Percentiles rank a stretch among this genome's conserved stretches.
phyloP scores from a whole-genome alignment of 2,797 vertebrate genomes.

The Poeciliopsis infans region DNA sequence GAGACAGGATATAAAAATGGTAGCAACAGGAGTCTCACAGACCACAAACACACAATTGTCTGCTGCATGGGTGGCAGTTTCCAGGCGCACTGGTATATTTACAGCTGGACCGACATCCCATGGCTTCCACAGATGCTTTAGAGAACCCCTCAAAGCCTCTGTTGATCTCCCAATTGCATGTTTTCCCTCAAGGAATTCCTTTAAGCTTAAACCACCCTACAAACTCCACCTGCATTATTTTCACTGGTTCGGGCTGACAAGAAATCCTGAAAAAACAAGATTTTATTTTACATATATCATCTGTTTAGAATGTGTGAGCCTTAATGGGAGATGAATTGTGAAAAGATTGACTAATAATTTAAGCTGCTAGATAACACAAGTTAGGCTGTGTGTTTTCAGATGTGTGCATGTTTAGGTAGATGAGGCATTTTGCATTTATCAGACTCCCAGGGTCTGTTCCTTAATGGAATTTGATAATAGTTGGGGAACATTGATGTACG shows the following conservation, averaged over 20 bases:
- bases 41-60: conserved; percentile 63
- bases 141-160: conserved; percentile 43
- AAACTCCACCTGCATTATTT: conserved; percentile 25
- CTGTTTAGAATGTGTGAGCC: conserved; percentile 7
- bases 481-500: conserved; percentile 66
- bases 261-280: conserved; percentile 5
- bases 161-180: conserved; percentile 32
- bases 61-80: conserved; percentile 74
- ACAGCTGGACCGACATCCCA: conserved; percentile 77
- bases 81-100: conserved; percentile 74
- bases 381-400: conserved; percentile 28
- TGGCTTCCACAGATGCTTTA: conserved; percentile 52
- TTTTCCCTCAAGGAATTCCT: conserved; percentile 44
- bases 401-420: conserved; percentile 40
- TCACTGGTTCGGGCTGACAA: conserved; percentile 18
- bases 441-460: conserved; percentile 48
- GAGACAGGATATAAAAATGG: conserved; percentile 64
- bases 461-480: conserved; percentile 51
- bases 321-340: conserved; percentile 18
- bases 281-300: conserved; percentile 1
- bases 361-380: conserved; percentile 32
- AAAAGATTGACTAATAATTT: conserved; percentile 38
- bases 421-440: conserved; percentile 49
- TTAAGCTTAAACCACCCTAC: conserved; percentile 9
- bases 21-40: conserved; percentile 58